A percentile compares a stretch with the other conserved stretches of the same genome.
Conservation (phyloP, 2,797 vertebrate genomes). For the Gadopsis bispinosus region DNA sequence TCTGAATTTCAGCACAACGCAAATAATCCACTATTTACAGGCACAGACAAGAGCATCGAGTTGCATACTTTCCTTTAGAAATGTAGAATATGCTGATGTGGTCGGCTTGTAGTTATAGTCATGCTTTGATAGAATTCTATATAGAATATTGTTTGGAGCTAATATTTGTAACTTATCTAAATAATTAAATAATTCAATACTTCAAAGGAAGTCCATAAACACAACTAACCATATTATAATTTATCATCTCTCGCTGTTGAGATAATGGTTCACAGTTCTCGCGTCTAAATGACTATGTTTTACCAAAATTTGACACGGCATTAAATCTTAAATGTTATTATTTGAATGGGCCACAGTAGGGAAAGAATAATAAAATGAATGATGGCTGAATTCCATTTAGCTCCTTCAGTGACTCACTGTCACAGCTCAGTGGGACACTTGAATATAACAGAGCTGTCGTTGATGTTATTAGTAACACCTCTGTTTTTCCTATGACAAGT, state of each 20-base stretch:
- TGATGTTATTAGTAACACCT: not conserved
- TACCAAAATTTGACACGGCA: slow-evolving; percentile 1
- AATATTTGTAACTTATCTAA: slow-evolving; percentile 34
- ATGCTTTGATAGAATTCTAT: slow-evolving; percentile 28
- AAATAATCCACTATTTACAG: slow-evolving; percentile 67
- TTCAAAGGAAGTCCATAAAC: slow-evolving; percentile 11
- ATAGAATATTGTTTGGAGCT: slow-evolving; percentile 13
- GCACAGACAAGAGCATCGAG: slow-evolving; percentile 41
- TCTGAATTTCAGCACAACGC: slow-evolving; percentile 53
- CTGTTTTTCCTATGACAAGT: not conserved
- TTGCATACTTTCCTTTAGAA: slow-evolving; percentile 40
- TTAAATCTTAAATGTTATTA: not conserved
- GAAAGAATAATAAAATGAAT: not conserved
- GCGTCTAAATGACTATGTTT: slow-evolving; percentile 1
- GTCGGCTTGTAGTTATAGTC: slow-evolving; percentile 16
- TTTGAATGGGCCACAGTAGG: not conserved
- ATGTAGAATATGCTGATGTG: slow-evolving; percentile 10
- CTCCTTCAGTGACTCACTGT: slow-evolving; percentile 25
- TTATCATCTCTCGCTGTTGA: slow-evolving; percentile 20
- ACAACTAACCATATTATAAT: not conserved
- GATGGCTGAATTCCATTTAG: slow-evolving; percentile 43
- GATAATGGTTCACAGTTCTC: not conserved
- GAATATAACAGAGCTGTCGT: not conserved
- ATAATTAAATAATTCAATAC: slow-evolving; percentile 33
- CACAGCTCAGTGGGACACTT: not conserved